Base-by-base conservation (phyloP, 2,113 vertebrate species). In the Neodontobutis hainanensis region DNA sequence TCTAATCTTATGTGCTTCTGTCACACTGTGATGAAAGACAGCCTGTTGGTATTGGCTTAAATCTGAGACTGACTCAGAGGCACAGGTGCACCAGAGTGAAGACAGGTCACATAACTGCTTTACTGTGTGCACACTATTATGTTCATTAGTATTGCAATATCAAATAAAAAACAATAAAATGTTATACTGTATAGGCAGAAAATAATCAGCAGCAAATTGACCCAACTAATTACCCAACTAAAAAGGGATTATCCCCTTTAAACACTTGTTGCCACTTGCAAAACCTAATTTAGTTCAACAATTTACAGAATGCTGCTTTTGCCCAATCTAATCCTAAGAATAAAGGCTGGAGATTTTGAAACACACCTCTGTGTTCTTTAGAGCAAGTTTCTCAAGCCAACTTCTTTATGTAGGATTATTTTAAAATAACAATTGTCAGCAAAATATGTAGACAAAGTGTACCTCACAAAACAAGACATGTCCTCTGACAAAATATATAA, bases 341-440 rank as follows among this genome's bases (percentile, higher is more conserved):
- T 36, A 88, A 78, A 79, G 71, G 77, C 57, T 14, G 67, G 58
- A 68, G 64, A 11, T 74, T 85, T 70, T 59, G 63, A 71, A 82
- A 15, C 81, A 83, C 76, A 82, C 77, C 85, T 65, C 60, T 82
- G 78, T 70, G 40, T 65, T 80, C 81, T 82, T 80, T 81, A 75
- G 85, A 58, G 44, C 34, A 46, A 49, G 70, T 53, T 65, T 81
- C 64, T 69, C 55, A 65, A 60, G 61, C 68, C 65, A 73, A 65
- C 15, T 80, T 75, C 75, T 65, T 40, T 70, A 66, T 64, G n/a
- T 1, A 9, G 87, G 87, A 87, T 92, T 89, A 89, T n/a, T 42
- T 83, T 89, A 86, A 87, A 88, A 87, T 77, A 92, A 91, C 92
- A 91, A 53, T 66, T 85, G 90, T 88, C 90, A 84, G 45, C 42